Evolutionary conservation across 2,888 invertebrate genomes (phyloP).

Genomic region (Altica lythri): DNA sequence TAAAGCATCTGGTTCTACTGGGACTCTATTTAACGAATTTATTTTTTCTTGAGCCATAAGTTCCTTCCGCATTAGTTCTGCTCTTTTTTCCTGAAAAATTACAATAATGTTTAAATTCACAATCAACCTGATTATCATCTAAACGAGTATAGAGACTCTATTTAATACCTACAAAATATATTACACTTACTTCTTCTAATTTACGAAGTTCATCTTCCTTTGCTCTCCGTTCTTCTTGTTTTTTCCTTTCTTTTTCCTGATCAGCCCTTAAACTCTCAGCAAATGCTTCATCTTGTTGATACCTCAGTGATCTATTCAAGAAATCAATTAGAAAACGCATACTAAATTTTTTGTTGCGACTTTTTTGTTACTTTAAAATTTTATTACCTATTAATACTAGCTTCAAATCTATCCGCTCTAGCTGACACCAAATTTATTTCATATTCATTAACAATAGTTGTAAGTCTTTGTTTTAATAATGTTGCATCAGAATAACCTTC

Average conservation of each 20-base stretch:
- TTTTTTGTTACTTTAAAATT: neutral
- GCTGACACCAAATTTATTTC: conserved; percentile 86
- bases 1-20: conserved; percentile 75
- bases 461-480: conserved; percentile 72
- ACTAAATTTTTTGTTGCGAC: no score
- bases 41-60: conserved; percentile 71
- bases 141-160: neutral
- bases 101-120: neutral
- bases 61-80: conserved; percentile 57
- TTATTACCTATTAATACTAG: conserved; percentile 51
- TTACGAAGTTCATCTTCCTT: conserved; percentile 61
- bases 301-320: conserved; percentile 84
- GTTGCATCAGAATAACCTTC: conserved; percentile 81
- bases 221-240: conserved; percentile 63
- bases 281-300: conserved; percentile 94
- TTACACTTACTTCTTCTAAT: conserved; percentile 49
- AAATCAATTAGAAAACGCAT: no score
- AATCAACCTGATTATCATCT: neutral
- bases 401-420: conserved; percentile 75
- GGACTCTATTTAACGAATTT: conserved; percentile 68
- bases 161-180: neutral
- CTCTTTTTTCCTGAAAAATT: conserved; percentile 52
- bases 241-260: conserved; percentile 87
- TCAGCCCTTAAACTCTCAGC: conserved; percentile 88
- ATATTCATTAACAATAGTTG: conserved; percentile 80